These are phyloP conservation scores for Lutraria lutraria DNA, from an alignment of 2,888 invertebrate genomes.

Conservation along the genomic window DNA sequence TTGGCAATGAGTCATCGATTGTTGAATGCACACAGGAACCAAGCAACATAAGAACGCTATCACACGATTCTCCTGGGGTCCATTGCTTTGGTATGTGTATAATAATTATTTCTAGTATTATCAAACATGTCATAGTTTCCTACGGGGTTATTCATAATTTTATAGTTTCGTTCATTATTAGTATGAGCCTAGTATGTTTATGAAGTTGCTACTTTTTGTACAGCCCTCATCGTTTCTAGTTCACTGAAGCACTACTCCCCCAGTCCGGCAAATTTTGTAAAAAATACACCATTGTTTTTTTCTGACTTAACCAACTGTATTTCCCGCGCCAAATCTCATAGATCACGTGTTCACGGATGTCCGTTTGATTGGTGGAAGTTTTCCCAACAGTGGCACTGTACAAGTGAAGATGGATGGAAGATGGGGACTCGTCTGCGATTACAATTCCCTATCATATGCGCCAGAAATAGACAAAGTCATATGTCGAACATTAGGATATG, in stretches of 20 bases:
- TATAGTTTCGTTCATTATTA: too few relatives aligned
- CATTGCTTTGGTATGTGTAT: constrained; percentile 3
- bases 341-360: not conserved
- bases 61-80: not conserved
- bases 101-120: too few relatives aligned
- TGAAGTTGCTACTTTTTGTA: too few relatives aligned
- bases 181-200: too few relatives aligned
- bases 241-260: too few relatives aligned
- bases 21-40: not conserved
- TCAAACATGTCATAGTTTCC: too few relatives aligned
- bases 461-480: not conserved
- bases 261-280: too few relatives aligned
- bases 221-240: too few relatives aligned
- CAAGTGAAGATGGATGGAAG: constrained; percentile 18
- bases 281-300: too few relatives aligned
- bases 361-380: not conserved
- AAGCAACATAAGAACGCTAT: not conserved
- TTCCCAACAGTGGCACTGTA: not conserved
- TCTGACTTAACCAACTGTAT: too few relatives aligned
- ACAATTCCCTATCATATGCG: not conserved
- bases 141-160: too few relatives aligned
- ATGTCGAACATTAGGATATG: not conserved
- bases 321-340: not conserved
- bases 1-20: not conserved
- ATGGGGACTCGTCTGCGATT: constrained; percentile 5